phyloP scores from a whole-genome alignment of 2,888 invertebrate species.

The Drosophila paranaensis region DNA sequence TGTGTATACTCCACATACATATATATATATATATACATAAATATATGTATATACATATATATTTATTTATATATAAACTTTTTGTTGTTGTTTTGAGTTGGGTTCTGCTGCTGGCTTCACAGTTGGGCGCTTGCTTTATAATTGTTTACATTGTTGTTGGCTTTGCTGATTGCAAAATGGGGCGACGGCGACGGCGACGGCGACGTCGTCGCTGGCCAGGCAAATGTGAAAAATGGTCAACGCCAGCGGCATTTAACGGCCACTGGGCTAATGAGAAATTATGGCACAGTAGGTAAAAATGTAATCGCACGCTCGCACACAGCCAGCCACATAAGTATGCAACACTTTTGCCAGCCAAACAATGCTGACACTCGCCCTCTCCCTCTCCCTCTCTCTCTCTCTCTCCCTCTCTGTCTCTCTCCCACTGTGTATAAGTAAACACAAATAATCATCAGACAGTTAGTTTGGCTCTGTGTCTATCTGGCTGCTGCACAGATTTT shows the following conservation, averaged over 20 bases:
- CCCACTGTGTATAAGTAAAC: constrained; percentile 61
- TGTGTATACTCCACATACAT: background rate
- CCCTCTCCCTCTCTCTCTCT: background rate
- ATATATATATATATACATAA: background rate
- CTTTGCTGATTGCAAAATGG: constrained; percentile 46
- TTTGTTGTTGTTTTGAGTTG: background rate
- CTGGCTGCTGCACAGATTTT: constrained; percentile 67
- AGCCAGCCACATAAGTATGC: constrained; percentile 42
- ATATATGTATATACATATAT: too few relatives aligned
- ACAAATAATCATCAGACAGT: constrained; percentile 78
- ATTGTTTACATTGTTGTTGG: constrained; percentile 47
- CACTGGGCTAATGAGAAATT: constrained; percentile 84
- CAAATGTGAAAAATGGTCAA: constrained; percentile 61
- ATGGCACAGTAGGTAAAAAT: constrained; percentile 68
- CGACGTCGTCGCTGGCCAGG: constrained; percentile 6
- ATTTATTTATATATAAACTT: background rate
- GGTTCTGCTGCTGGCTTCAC: constrained; percentile 40
- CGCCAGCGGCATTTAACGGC: constrained; percentile 67
- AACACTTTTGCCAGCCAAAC: constrained; percentile 48
- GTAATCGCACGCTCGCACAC: constrained; percentile 32
- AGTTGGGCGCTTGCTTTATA: constrained; percentile 46
- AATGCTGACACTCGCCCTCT: constrained; percentile 30
- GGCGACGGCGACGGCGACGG: too few relatives aligned
- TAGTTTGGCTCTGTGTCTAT: constrained; percentile 51
- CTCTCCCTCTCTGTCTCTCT: background rate